Evolutionary conservation across 2,113 vertebrate species (phyloP), one percentile per base, ranked within the genome.

Genomic region (Tylochromis polylepis): DNA sequence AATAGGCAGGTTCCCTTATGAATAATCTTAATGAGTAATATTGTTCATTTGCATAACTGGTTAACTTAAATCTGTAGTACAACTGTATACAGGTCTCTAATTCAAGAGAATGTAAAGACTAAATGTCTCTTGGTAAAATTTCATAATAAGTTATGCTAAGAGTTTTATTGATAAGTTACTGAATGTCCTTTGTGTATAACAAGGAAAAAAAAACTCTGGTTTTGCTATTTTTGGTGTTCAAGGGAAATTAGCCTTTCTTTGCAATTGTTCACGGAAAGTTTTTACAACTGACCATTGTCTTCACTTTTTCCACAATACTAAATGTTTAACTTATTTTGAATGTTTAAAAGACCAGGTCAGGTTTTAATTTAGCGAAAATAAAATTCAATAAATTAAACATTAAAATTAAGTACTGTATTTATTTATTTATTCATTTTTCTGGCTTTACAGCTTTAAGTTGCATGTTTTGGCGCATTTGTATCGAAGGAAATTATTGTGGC

Each of bases 301-400:
- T 82, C 59, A n/a, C 16, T 46, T 82, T 85, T 85, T 81, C 67
- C 83, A 84, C 24, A 46, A 15, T 88, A 46, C 41, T 86, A 55
- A 92, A 88, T 93, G 85, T 83, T 89, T 24, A 31, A 92, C 90
- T 91, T 94, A 93, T 86, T 89, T 90, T 89, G 82, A 81, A 91
- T 88, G 85, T 87, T 86, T 55, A 91, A 94, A 89, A 80, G 49
- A 92, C 15, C 58, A 75, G 91, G 72, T 88, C 43, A 67, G 85
- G 62, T 88, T 93, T 85, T 87, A 88, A 82, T 84, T 89, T 80
- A 72, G 85, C 15, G 57, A 46, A 85, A 85, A 75, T 24, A 86
- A 53, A 31, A 83, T 24, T 90, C 57, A 87, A 60, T 92, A 91
- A 89, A 95, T 88, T 55, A 88, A 87, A 81, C 62, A 84, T 87